Conservation (phyloP, 2,113 vertebrate genomes). For the Eonycteris spelaea region DNA sequence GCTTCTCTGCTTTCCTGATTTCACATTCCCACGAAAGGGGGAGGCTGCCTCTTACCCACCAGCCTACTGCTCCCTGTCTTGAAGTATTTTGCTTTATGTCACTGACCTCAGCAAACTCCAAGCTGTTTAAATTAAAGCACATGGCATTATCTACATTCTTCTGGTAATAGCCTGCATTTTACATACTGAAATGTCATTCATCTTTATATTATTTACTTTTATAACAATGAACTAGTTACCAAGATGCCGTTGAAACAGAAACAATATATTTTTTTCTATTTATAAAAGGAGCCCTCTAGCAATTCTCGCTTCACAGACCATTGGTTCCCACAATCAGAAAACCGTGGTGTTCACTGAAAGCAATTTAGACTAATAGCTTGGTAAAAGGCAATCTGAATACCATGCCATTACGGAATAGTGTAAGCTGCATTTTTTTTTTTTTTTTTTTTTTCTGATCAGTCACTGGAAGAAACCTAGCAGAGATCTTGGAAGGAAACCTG, state of each 20-base stretch:
- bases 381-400: neutral
- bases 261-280: neutral
- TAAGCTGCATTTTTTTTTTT: neutral
- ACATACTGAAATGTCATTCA: neutral
- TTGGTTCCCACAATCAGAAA: slow-evolving; percentile 16
- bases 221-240: neutral
- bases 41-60: neutral
- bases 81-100: slow-evolving; percentile 27
- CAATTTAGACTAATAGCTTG: slow-evolving; percentile 35
- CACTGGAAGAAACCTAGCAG: neutral
- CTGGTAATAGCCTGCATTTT: neutral
- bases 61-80: neutral
- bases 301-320: neutral
- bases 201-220: slow-evolving; percentile 13
- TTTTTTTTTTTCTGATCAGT: neutral
- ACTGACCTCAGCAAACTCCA: neutral
- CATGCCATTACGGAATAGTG: neutral
- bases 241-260: slow-evolving; percentile 32
- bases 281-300: slow-evolving; percentile 30
- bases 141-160: neutral
- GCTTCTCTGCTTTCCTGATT: neutral
- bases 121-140: neutral
- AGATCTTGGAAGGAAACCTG: neutral
- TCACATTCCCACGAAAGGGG: neutral
- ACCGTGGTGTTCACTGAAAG: neutral